Base-by-base conservation (phyloP, 2,113 vertebrate genomes). In the Callopanchax toddi region DNA sequence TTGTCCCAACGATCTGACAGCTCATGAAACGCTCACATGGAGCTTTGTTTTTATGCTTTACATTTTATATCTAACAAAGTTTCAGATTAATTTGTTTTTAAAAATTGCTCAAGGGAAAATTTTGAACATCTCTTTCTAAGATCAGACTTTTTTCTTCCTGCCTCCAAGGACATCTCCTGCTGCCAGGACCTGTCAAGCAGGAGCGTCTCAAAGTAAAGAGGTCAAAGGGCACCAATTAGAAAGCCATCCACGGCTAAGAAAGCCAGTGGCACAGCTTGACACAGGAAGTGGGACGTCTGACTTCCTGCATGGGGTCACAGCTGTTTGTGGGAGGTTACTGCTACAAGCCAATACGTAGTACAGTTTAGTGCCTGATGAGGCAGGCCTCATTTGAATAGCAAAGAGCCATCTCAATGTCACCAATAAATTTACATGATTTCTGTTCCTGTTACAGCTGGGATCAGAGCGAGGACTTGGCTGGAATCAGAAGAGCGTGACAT, bases 211-310 rank as follows among this genome's bases (percentile, higher is more conserved):
- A 89, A 91, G 91, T 81, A 85, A 92, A 94, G 92, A 94, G 94
- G 94, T 96, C 93, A 96, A 92, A 96, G 94, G 94, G 96, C 92
- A 91, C 94, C 96, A 96, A 98, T 97, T 96, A 97, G 95, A 96
- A 94, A 94, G 91, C 93, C 92, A 93, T 92, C 89, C 91, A 86
- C 81, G 92, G 92, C 93, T 93, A 95, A 90, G 92, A 92, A 93
- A 93, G 92, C 91, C 90, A 87, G 91, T 92, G 90, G 92, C 94
- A 94, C 94, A 96, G 94, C 92, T 94, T 94, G 94, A 89, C 91
- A 93, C 92, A 94, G 92, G 90, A 94, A 94, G 88, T 93, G 90
- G 66, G 86, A 86, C 89, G 91, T 82, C 90, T 91, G 91, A 93
- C 92, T 93, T 93, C 91, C 90, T 94, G 91, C 89, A 85, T 88